These are phyloP conservation scores for Xiphias gladius DNA, from an alignment of 2,113 vertebrate genomes.

Conservation along the genomic window DNA sequence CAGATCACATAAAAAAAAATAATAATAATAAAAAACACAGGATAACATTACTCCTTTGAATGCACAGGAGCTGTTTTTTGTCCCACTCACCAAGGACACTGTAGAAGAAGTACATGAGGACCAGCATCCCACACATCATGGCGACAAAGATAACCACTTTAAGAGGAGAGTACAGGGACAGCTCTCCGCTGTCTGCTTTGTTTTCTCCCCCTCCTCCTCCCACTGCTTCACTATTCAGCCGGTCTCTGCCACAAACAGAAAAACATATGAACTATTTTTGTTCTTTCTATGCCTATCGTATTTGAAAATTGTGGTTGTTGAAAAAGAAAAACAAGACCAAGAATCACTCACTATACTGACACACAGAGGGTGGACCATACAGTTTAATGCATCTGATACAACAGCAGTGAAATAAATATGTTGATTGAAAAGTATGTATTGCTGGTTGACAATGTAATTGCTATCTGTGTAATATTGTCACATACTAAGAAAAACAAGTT, in stretches of 20 bases:
- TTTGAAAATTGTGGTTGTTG: neutral
- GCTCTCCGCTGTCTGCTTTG: slow-evolving; percentile 71
- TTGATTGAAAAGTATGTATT: neutral
- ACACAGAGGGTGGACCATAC: neutral
- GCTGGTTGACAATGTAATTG: no score
- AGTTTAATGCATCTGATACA: neutral
- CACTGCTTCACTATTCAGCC: slow-evolving; percentile 71
- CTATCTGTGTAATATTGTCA: neutral
- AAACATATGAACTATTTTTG: neutral
- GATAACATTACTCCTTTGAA: neutral
- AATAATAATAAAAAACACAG: neutral
- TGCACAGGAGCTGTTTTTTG: neutral
- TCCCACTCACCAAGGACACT: slow-evolving; percentile 89
- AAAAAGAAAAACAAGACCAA: neutral
- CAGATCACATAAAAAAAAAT: neutral
- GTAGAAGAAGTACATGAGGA: slow-evolving; percentile 97
- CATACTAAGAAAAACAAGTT: neutral
- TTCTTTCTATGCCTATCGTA: neutral
- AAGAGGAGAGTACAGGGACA: slow-evolving; percentile 87
- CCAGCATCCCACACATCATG: slow-evolving; percentile 92
- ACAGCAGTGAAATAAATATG: neutral
- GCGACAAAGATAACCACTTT: slow-evolving; percentile 91
- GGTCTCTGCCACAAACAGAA: slow-evolving; percentile 82
- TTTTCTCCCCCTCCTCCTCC: slow-evolving; percentile 70
- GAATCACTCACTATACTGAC: neutral